Evolutionary conservation across 1,140 invertebrate genomes (phyloP), one percentile per base, ranked within the genome.

Genomic region (Drosophila ohnishii): DNA sequence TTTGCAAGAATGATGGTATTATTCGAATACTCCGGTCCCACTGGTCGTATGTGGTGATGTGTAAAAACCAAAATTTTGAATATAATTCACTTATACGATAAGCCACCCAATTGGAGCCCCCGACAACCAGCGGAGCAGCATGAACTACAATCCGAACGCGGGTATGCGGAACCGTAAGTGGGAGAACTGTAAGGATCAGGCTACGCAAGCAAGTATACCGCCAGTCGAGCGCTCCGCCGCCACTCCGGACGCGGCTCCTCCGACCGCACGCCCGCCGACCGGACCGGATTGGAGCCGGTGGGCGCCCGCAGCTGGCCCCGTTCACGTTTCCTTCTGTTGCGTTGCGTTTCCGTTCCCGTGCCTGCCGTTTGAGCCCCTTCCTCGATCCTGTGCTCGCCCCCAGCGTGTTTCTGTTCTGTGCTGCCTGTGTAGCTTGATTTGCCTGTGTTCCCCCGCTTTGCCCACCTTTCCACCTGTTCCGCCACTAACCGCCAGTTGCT

Each of bases 61-160:
- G 65, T 69, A 42, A 69, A 53, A 71, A 59, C 51, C 44, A n/a
- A 35, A 58, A 35, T 71, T 71, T 71, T 50, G 28, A 58, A 58
- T 57, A 58, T 48, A 58, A 71, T 50, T 32, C 28, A 28, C 11
- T n/a, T 25, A 34, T 5, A 47, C 51, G n/a, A 16, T 40, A 75
- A 75, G 51, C 45, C 40, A 50, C 22, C 25, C 45, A 39, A 58
- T 45, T 37, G 37, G 25, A 58, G 28, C n/a, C 42, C 50, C 35
- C 28, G 30, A 19, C n/a, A 32, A 8, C 28, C 28, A 22, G 19
- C 22, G 40, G 34, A 44, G 5, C 55, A 40, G 45, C 39, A 63
- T 76, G 92, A 92, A 93, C 84, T 93, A 92, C 61, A 93, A 93
- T 90, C 92, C 93, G 64, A 93, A 92, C 81, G 82, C 92, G 60